Evolutionary conservation across 2,113 vertebrate species (phyloP).

Genomic region (Spilogale gracilis): DNA sequence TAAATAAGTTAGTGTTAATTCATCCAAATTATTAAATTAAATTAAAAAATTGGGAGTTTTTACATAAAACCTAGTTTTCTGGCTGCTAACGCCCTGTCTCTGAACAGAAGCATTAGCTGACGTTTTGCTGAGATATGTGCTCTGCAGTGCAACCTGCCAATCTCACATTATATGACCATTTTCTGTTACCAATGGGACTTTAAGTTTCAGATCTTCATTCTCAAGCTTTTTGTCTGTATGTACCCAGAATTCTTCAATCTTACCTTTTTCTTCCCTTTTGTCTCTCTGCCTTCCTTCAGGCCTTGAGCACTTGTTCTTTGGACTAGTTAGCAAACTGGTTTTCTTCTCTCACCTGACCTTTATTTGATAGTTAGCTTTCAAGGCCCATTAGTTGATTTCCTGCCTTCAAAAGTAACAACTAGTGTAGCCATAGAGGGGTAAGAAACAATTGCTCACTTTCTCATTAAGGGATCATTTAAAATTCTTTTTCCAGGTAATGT

Average conservation of each 20-base stretch:
- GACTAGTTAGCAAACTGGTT: neutral
- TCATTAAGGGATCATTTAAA: slow-evolving; percentile 26
- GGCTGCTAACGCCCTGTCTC: neutral
- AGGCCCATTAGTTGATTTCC: neutral
- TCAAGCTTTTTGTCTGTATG: neutral
- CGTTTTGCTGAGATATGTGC: neutral
- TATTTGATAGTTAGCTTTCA: neutral
- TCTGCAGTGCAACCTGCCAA: neutral
- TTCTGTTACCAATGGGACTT: neutral
- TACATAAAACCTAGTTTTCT: neutral
- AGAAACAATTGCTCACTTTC: neutral
- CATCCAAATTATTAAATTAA: neutral
- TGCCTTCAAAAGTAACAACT: neutral
- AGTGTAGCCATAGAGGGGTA: neutral
- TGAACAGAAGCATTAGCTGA: neutral
- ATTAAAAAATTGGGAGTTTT: neutral
- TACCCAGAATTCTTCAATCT: neutral
- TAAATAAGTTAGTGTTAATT: neutral
- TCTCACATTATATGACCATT: neutral
- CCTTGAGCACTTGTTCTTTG: neutral
- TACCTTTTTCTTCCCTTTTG: neutral
- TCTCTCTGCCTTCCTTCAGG: neutral
- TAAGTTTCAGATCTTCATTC: neutral
- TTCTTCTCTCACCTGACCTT: neutral
- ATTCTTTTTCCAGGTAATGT: neutral